Percentiles rank a stretch among this genome's conserved stretches.
Conservation (phyloP, 2,797 vertebrate genomes). For the Scleropages formosus region DNA sequence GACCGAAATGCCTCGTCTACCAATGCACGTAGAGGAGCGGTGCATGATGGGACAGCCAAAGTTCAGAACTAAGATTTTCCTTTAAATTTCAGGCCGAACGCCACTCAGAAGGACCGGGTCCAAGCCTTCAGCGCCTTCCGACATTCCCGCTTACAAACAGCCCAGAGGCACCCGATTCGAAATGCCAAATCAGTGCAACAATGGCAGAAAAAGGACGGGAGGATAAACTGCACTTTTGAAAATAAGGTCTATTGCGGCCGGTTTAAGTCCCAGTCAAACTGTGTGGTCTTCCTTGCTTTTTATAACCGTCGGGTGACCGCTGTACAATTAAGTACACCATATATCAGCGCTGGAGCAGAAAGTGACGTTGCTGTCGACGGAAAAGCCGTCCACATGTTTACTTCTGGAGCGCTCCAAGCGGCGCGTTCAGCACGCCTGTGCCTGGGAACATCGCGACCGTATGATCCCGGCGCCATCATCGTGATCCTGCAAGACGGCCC, state of each 20-base stretch:
- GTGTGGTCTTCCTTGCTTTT: slow-evolving; percentile 73
- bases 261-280: slow-evolving; percentile 51
- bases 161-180: neutral
- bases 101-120: slow-evolving; percentile 3
- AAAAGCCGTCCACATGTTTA: slow-evolving; percentile 57
- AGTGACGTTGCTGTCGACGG: slow-evolving; percentile 62
- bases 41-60: neutral
- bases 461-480: slow-evolving; percentile 56
- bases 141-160: slow-evolving; percentile 13
- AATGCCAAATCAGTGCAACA: slow-evolving; percentile 15
- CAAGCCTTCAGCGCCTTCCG: neutral
- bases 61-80: neutral
- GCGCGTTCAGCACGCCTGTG: slow-evolving; percentile 43
- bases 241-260: slow-evolving; percentile 55
- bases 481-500: slow-evolving; percentile 51
- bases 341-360: slow-evolving; percentile 65
- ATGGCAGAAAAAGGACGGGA: neutral
- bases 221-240: slow-evolving; percentile 33
- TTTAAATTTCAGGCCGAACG: neutral
- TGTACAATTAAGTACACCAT: slow-evolving; percentile 69
- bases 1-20: too few species aligned
- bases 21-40: neutral
- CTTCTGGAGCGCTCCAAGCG: slow-evolving; percentile 50
- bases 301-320: slow-evolving; percentile 69
- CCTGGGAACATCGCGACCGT: slow-evolving; percentile 49